A percentile compares a stretch with the other conserved stretches of the same genome.
Evolutionary conservation across 2,888 invertebrate genomes (phyloP).

Genomic region (Hemithea aestivaria): DNA sequence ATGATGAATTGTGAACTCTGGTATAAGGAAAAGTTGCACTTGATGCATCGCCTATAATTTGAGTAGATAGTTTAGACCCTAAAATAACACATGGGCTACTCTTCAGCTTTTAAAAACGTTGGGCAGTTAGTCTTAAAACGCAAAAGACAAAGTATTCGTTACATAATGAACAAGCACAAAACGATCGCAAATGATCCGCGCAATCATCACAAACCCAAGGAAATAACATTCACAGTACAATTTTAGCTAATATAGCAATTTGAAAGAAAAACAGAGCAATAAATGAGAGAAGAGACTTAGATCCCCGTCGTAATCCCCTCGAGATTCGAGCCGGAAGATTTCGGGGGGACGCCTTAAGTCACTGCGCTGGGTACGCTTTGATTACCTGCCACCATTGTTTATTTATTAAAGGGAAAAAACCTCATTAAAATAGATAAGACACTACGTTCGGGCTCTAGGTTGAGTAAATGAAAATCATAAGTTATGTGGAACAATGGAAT

Average conservation of each 20-base stretch:
- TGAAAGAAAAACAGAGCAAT: slow-evolving; percentile 29
- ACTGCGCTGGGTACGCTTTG: slow-evolving; percentile 30
- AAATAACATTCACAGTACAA: slow-evolving; percentile 9
- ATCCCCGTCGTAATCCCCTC: slow-evolving; percentile 40
- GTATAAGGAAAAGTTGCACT: too few species aligned
- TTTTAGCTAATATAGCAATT: slow-evolving; percentile 14
- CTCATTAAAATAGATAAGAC: slow-evolving; percentile 8
- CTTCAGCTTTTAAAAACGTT: too few species aligned
- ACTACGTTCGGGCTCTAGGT: not conserved
- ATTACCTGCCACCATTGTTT: slow-evolving; percentile 26
- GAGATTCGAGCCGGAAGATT: slow-evolving; percentile 33
- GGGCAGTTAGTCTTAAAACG: too few species aligned
- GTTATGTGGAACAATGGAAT: too few species aligned
- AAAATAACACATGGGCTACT: too few species aligned
- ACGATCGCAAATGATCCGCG: slow-evolving; percentile 4
- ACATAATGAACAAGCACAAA: too few species aligned
- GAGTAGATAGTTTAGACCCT: too few species aligned
- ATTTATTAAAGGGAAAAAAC: slow-evolving; percentile 15
- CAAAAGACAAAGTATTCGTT: too few species aligned
- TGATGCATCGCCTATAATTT: too few species aligned
- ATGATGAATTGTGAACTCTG: too few species aligned
- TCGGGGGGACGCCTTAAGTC: slow-evolving; percentile 28
- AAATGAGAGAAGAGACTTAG: slow-evolving; percentile 41
- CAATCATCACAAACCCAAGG: not conserved
- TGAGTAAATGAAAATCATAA: too few species aligned